Evolutionary conservation across 2,888 invertebrate genomes (phyloP).

Genomic region (Pachycephus smyrnensis): DNA sequence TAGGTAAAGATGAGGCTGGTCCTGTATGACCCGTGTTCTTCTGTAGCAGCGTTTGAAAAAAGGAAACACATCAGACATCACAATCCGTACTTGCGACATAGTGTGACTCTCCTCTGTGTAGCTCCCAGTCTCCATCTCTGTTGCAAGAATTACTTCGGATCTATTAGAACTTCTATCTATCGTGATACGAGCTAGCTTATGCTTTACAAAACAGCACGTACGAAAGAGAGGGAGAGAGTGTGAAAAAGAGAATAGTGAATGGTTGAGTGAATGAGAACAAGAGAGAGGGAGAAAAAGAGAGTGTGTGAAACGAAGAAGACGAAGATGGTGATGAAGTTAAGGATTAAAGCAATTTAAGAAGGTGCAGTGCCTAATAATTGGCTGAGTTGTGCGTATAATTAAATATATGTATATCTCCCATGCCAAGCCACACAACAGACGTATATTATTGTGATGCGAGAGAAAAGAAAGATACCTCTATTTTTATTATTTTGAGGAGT

Average conservation of each 20-base stretch:
- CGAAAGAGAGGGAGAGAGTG: background rate
- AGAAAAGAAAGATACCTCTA: slow-evolving; percentile 29
- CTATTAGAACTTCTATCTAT: background rate
- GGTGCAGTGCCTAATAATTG: slow-evolving; percentile 51
- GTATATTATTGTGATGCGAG: slow-evolving; percentile 31
- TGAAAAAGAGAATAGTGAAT: background rate
- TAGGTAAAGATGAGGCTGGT: slow-evolving; percentile 12
- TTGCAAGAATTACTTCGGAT: background rate
- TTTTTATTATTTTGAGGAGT: slow-evolving; percentile 29
- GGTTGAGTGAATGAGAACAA: slow-evolving; percentile 1
- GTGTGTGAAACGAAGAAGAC: slow-evolving; percentile 14
- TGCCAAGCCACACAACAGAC: slow-evolving; percentile 23
- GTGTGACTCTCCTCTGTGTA: background rate
- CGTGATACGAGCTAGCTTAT: background rate
- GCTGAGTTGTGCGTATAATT: slow-evolving; percentile 18
- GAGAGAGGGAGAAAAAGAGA: slow-evolving; percentile 12
- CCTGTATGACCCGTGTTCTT: background rate
- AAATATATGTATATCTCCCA: slow-evolving; percentile 36
- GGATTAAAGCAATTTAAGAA: slow-evolving; percentile 46
- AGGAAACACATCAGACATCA: background rate
- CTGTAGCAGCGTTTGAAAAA: background rate
- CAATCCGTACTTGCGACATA: background rate
- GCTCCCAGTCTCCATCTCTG: background rate
- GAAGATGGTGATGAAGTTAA: slow-evolving; percentile 2
- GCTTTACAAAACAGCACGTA: background rate